Evolutionary conservation across 2,113 vertebrate genomes (phyloP).

Genomic region (Colaptes auratus): DNA sequence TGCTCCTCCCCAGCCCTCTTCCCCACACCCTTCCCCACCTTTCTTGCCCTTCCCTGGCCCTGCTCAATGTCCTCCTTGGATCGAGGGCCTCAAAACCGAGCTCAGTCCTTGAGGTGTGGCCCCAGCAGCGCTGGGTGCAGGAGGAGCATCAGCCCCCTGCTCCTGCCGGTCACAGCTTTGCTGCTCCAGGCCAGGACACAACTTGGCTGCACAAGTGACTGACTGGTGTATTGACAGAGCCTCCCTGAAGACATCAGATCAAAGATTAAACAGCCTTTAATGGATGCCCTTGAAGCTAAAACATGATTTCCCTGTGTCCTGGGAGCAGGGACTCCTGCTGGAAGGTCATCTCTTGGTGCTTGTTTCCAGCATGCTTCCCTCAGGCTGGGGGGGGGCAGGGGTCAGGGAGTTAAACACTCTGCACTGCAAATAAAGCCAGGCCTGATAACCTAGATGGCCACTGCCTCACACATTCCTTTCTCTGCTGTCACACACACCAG

Average conservation of each 20-base stretch:
- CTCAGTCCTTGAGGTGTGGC: too few species aligned
- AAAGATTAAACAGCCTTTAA: not conserved
- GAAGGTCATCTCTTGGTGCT: not conserved
- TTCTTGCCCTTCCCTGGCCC: too few species aligned
- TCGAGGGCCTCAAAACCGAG: too few species aligned
- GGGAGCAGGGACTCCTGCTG: not conserved
- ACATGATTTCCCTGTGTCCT: not conserved
- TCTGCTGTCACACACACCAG: not conserved
- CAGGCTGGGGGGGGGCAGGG: not conserved
- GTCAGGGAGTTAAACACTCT: not conserved
- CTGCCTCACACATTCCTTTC: conserved; percentile 26
- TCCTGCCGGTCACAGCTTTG: too few species aligned
- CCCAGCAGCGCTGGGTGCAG: too few species aligned
- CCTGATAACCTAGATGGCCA: conserved; percentile 11
- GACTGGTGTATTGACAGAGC: not conserved
- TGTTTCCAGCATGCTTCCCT: not conserved
- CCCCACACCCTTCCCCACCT: too few species aligned
- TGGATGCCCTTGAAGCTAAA: not conserved
- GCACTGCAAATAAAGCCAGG: not conserved
- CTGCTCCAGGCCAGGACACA: not conserved
- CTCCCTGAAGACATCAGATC: not conserved
- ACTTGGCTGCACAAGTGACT: not conserved
- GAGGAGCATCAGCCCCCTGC: too few species aligned
- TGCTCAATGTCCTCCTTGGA: too few species aligned
- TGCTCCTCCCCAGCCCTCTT: too few species aligned